Evolutionary conservation across 2,797 vertebrate species (phyloP).

Genomic region (Hemitrygon akajei): DNA sequence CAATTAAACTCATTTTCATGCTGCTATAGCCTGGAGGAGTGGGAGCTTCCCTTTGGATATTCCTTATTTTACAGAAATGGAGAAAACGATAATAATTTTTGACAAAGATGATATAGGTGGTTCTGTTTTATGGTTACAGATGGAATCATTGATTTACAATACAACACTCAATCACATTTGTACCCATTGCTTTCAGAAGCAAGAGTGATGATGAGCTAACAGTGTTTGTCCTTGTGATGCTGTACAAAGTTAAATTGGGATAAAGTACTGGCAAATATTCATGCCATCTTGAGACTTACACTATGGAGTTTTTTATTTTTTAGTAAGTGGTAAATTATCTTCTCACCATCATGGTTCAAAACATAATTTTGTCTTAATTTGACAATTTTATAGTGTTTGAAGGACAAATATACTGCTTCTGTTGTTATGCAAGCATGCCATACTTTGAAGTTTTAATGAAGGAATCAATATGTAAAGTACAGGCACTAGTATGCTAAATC

Average conservation of each 20-base stretch:
- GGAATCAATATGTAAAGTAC: background rate
- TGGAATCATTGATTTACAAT: background rate
- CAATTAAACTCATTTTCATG: background rate
- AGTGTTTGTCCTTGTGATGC: background rate
- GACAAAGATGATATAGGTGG: background rate
- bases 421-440: background rate
- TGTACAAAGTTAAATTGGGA: background rate
- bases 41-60: background rate
- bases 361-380: background rate
- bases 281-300: background rate
- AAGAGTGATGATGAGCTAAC: background rate
- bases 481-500: background rate
- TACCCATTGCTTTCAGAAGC: background rate
- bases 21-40: background rate
- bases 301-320: background rate
- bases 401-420: background rate
- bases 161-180: background rate
- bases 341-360: background rate
- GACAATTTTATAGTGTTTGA: background rate
- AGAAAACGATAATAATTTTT: background rate
- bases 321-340: background rate
- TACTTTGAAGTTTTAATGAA: background rate
- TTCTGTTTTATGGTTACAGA: background rate
- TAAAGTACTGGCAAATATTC: background rate
- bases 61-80: background rate